A percentile compares a stretch with the other conserved stretches of the same genome.
phyloP scores from a whole-genome alignment of 2,113 vertebrate genomes.

The Cranoglanis bouderius region DNA sequence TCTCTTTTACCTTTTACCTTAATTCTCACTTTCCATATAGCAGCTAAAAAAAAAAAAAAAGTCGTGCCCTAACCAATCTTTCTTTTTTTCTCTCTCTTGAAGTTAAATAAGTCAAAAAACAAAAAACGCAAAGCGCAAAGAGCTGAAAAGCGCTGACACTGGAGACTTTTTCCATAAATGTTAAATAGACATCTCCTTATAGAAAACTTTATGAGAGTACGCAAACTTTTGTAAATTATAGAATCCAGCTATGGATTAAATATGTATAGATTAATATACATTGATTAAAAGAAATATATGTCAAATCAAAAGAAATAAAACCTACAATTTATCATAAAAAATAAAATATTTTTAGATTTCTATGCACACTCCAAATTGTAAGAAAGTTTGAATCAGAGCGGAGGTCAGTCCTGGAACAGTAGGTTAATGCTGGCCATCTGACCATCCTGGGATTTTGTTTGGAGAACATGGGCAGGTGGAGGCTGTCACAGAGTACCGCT shows the following conservation, averaged over 20 bases:
- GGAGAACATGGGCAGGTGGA: conserved; percentile 58
- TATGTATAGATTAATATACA: neutral
- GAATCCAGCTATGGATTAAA: neutral
- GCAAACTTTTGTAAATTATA: neutral
- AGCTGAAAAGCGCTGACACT: neutral
- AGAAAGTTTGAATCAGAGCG: neutral
- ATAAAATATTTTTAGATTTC: neutral
- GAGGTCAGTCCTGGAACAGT: neutral
- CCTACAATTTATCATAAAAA: neutral
- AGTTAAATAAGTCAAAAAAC: neutral
- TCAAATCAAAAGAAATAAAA: neutral
- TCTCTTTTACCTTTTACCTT: neutral
- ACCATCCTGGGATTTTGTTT: neutral
- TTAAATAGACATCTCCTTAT: neutral
- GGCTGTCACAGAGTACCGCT: conserved; percentile 11
- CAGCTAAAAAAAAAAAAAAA: neutral
- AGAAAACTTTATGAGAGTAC: neutral
- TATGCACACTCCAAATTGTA: neutral
- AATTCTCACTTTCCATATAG: neutral
- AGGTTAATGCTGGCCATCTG: neutral
- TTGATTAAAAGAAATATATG: neutral
- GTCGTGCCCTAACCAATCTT: neutral
- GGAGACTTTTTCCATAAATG: neutral
- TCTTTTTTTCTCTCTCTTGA: neutral
- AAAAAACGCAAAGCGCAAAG: neutral